Percentiles rank a stretch among this genome's conserved stretches.
These are phyloP conservation scores for Odontesthes bonariensis DNA, from an alignment of 2,113 vertebrate genomes.

Conservation along the genomic window DNA sequence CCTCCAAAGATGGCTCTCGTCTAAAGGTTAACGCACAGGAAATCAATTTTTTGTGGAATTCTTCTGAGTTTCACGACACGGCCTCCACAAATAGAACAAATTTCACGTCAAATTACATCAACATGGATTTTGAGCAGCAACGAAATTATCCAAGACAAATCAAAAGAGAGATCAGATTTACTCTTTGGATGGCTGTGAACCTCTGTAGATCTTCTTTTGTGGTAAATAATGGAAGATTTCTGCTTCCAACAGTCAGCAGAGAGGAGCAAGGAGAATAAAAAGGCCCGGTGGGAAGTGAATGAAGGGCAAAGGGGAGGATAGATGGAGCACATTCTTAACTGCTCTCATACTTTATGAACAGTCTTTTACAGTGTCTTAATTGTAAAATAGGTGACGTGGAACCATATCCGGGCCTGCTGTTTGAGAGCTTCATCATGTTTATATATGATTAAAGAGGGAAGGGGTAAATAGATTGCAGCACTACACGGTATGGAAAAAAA, in stretches of 20 bases:
- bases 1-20: background rate
- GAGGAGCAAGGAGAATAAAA: slow-evolving; percentile 3
- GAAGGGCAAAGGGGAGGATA: slow-evolving; percentile 17
- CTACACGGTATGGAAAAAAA: background rate
- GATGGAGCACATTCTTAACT: slow-evolving; percentile 21
- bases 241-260: slow-evolving; percentile 6
- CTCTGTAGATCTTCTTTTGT: background rate
- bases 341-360: slow-evolving; percentile 13
- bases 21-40: slow-evolving; percentile 14
- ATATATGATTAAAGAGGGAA: background rate
- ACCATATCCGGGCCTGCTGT: too few relatives aligned
- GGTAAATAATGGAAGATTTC: slow-evolving; percentile 17
- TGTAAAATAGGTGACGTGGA: too few relatives aligned
- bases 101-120: background rate
- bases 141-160: background rate
- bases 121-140: background rate
- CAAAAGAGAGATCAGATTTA: background rate
- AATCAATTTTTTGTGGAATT: slow-evolving; percentile 2
- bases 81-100: background rate
- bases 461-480: background rate
- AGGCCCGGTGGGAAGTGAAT: slow-evolving; percentile 36
- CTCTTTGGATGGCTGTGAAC: background rate
- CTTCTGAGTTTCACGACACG: background rate
- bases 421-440: background rate
- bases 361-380: background rate